Base-by-base conservation (phyloP, 2,888 invertebrate species). In the Stenodema calcarata region DNA sequence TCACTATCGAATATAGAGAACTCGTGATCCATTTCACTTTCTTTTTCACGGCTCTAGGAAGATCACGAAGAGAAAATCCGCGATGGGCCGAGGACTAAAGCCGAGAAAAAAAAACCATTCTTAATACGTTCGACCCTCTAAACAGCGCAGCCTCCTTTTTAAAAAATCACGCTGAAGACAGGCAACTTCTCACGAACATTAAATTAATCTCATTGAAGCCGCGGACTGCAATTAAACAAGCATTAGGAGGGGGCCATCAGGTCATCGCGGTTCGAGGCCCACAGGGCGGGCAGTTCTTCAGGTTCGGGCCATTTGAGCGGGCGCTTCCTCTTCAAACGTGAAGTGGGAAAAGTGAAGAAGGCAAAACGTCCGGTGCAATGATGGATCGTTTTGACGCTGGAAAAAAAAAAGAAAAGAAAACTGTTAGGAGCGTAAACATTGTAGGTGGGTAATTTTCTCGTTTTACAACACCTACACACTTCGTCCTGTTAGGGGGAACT, bases 201-300 rank as follows among this genome's bases (percentile, higher is more conserved):
- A 80, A 86, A 86, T 86, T 79, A 86, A 86, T 86, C 79, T 86
- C 86, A 76, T 79, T 79, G 86, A 54, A 79, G 69, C 28, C 44
- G 35, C 30, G 62, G 86, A 80, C 86, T 42, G 80, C 86, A 86
- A 86, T 86, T 86, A 86, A 86, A 86, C 86, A 86, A 86, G 47
- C 86, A 86, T 86, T 86, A 86, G 69, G 82, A 78, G 44, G 27
- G 44, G 70, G 78, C 78, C 78, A 78, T 78, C 78, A 42, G 78
- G 78, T 78, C 78, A 78, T 78, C 78, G 78, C 23, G 78, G 78
- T 78, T 78, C 78, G 78, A 23, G 73, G 78, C 44, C 78, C 62
- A 7, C 12, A 9, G 62, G 62, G 50, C 23, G 62, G 7, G 35
- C 35, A 35, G 62, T 78, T 78, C 73, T 35, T 73, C 73, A 73